Evolutionary conservation across 2,113 vertebrate species (phyloP), one percentile per base, ranked within the genome.

Genomic region (Catharus minimus): DNA sequence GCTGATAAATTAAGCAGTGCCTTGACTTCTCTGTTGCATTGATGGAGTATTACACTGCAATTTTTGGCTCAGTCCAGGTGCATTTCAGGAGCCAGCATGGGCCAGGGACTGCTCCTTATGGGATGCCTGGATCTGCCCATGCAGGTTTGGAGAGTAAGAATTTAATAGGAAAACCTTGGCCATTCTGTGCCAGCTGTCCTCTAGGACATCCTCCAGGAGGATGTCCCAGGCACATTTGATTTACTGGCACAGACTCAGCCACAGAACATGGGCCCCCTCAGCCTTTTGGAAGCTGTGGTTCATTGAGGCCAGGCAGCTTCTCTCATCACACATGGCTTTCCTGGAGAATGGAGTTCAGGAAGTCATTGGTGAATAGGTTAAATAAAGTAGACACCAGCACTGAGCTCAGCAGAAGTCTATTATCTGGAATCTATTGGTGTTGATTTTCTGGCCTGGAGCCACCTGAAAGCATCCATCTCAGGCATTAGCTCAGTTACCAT

Each of bases 401-500:
- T 52, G 90, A 86, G 72, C 90, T 90, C 52, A 93, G 88, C 72
- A 88, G 72, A 83, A 95, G 82, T 94, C 89, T 91, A 89, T 96
- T 95, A 93, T 87, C 87, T 89, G 50, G 91, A 73, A 95, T 89
- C 93, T 93, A 73, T 50, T 82, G 84, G 78, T 94, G 95, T 73
- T 93, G 93, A 91, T 95, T 93, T 95, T 92, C 89, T 95, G 91
- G 87, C 89, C 94, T 87, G 75, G 62, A 93, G 94, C 87, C 95
- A 89, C 89, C 82, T 85, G 91, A 79, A 94, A 91, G 76, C 87
- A 85, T 92, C 87, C 79, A 46, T 95, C 89, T 95, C 7, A 9
- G 91, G 82, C 94, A 91, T 87, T 82, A 91, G 89, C 90, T 87
- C 93, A 82, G 95, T 96, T 96, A 75, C 95, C 84, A 92, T 96